Base-by-base conservation (phyloP, 2,113 vertebrate genomes). In the Sula dactylatra region DNA sequence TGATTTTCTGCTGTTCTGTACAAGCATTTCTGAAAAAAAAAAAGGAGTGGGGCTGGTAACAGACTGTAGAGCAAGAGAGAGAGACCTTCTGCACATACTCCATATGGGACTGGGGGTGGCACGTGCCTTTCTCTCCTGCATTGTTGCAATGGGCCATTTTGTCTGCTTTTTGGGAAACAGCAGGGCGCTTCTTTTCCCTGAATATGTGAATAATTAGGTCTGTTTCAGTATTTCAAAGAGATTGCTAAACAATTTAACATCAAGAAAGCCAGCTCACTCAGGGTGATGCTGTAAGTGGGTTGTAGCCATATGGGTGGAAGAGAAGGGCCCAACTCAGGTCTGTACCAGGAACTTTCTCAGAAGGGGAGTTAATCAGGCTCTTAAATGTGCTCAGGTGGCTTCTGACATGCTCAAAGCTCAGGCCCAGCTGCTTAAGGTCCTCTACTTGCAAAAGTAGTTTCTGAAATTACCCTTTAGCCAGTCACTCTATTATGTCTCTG, bases 401-500 rank as follows among this genome's bases (percentile, higher is more conserved):
- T 58, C 34, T 59, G 40, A 44, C 11, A 29, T 29, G 36, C 50
- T 82, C 47, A 50, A 10, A 64, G 19, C 7, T 67, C 72, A 34
- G 16, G 18, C 22, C 8, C 72, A 86, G 18, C 44, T 81, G 56
- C 31, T 12, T 13, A 5, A 56, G 18, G 2, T 34, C 7, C 9
- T 61, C 4, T 2, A 3, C 83, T 58, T 73, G 25, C 21, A 52
- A 47, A 47, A 19, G 1, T 6, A 29, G 8, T 22, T 47, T 77
- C 49, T 66, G 49, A n/a, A 36, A 2, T 27, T 20, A 9, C 24
- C 8, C 8, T 64, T 73, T 19, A 17, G 22, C 4, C 5, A 6
- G 32, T 8, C 3, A 0, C 9, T 31, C 14, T 32, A 5, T 36
- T 45, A 40, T 58, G 61, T 25, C 42, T 2, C 1, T 29, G 4